Percentiles rank a stretch among this genome's conserved stretches.
phyloP scores from a whole-genome alignment of 2,113 vertebrate species.

The Furnarius figulus region DNA sequence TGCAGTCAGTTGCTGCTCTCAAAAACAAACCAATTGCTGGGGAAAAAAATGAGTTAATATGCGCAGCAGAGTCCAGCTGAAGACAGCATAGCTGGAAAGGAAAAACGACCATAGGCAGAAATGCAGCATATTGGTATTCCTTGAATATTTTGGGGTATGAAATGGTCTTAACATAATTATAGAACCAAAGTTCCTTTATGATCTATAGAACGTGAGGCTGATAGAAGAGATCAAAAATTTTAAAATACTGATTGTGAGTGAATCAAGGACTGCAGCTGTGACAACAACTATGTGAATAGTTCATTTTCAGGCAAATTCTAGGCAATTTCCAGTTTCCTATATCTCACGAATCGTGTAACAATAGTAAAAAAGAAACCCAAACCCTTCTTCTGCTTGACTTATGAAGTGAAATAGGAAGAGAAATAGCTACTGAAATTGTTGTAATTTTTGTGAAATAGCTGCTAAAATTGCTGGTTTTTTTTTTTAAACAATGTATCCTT shows the following conservation, averaged over 20 bases:
- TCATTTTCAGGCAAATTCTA: not conserved
- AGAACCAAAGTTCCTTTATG: not conserved
- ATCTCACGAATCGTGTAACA: not conserved
- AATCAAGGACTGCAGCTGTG: not conserved
- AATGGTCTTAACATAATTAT: not conserved
- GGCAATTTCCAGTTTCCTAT: not conserved
- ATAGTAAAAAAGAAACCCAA: not conserved
- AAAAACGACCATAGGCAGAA: not conserved
- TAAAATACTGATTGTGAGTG: not conserved
- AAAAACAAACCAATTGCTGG: not conserved
- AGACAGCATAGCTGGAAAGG: not conserved
- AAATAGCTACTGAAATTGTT: not conserved
- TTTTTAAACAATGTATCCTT: not conserved
- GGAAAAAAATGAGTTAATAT: not conserved
- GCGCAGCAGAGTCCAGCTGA: not conserved
- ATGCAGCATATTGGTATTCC: not conserved
- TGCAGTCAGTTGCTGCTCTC: not conserved
- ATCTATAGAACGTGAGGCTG: not conserved
- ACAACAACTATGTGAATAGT: not conserved
- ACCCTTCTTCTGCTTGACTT: not conserved
- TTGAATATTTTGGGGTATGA: not conserved
- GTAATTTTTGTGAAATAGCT: not conserved
- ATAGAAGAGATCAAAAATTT: not conserved
- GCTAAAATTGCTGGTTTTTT: not conserved
- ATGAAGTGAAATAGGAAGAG: not conserved